A percentile compares a stretch with the other conserved stretches of the same genome.
phyloP scores from a whole-genome alignment of 92 coral and sea anemone species.

The Siderastrea siderea region DNA sequence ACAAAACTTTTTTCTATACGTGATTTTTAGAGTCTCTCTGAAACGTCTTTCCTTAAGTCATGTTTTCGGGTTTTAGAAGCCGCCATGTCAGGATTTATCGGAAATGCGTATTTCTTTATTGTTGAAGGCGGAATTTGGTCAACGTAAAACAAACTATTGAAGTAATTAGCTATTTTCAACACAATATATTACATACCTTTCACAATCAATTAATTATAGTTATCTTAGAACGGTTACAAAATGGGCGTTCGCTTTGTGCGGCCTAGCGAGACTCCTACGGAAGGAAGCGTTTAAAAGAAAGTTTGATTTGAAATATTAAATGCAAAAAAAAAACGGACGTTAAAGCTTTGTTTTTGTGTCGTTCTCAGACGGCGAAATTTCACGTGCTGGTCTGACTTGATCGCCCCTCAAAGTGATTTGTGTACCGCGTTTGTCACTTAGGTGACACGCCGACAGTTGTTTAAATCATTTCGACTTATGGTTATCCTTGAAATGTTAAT shows the following conservation, averaged over 20 bases:
- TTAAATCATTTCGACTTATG: conserved; percentile 20
- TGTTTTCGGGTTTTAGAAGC: conserved; percentile 23
- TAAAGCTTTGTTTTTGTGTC: neutral
- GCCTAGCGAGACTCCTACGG: neutral
- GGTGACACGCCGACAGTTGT: conserved; percentile 28
- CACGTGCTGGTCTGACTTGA: neutral
- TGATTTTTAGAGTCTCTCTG: neutral
- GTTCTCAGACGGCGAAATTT: neutral
- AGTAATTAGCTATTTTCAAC: conserved; percentile 72
- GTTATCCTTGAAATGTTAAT: conserved; percentile 42
- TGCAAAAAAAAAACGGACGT: neutral
- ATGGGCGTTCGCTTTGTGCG: conserved; percentile 9
- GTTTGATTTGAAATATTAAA: neutral
- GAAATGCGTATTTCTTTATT: conserved; percentile 58
- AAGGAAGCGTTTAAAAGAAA: conserved; percentile 12
- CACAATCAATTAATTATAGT: conserved; percentile 62
- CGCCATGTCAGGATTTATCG: conserved; percentile 55
- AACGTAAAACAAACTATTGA: conserved; percentile 71
- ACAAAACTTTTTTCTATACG: neutral
- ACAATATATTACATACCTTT: conserved; percentile 76
- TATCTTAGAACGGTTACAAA: conserved; percentile 13
- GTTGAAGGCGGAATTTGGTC: conserved; percentile 81
- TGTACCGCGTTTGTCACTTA: conserved; percentile 9
- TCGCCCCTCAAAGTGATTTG: neutral
- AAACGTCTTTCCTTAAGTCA: conserved; percentile 19